Conservation (phyloP, 64 coral and sea anemone species). For the Actinia tenebrosa region DNA sequence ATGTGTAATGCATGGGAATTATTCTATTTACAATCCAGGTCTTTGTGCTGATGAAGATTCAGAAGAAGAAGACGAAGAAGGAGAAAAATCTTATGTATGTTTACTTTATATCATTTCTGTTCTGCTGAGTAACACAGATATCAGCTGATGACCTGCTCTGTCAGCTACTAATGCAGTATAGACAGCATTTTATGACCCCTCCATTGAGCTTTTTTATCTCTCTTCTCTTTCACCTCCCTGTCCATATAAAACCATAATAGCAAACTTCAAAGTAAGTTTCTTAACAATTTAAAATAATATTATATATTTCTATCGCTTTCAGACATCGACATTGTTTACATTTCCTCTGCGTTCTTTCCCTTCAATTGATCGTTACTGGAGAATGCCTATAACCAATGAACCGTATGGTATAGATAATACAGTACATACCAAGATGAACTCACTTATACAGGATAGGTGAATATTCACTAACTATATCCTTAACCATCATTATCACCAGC, state of each 20-base stretch:
- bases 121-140: background rate
- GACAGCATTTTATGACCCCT: no score
- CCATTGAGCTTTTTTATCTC: no score
- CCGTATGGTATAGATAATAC: slow-evolving; percentile 14
- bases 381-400: background rate
- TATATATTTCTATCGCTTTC: background rate
- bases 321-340: slow-evolving; percentile 36
- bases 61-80: slow-evolving; percentile 12
- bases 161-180: no score
- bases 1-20: no score
- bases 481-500: no score
- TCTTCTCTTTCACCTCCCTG: no score
- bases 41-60: slow-evolving; percentile 2
- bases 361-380: slow-evolving; percentile 53
- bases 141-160: background rate
- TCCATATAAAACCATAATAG: no score
- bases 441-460: slow-evolving; percentile 48
- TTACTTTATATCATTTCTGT: background rate
- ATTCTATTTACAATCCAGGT: background rate
- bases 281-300: background rate
- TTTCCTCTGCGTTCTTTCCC: slow-evolving; percentile 34
- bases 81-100: background rate
- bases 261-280: no score
- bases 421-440: slow-evolving; percentile 30
- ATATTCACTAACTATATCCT: background rate